A percentile compares a stretch with the other conserved stretches of the same genome.
phyloP scores from a whole-genome alignment of 1,140 invertebrate species.

The Magallana gigas region DNA sequence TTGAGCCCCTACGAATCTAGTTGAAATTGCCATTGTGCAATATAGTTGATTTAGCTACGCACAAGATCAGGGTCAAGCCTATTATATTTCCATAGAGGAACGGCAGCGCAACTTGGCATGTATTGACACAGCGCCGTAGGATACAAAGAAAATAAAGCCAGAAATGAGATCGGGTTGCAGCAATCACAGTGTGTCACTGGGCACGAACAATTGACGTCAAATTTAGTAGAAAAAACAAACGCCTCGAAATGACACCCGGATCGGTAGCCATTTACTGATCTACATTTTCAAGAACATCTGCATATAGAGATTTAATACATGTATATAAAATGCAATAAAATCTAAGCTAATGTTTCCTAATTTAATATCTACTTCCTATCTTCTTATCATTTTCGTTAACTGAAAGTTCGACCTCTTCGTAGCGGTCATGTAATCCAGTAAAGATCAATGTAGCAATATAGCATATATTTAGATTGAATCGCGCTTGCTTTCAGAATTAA shows the following conservation, averaged over 20 bases:
- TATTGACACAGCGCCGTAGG: constrained; percentile 32
- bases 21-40: constrained; percentile 32
- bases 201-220: constrained; percentile 44
- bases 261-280: constrained; percentile 29
- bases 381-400: not conserved
- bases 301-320: not conserved
- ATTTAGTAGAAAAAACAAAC: constrained; percentile 47
- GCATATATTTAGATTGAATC: not conserved
- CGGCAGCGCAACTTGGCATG: constrained; percentile 35
- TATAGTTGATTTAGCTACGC: constrained; percentile 16
- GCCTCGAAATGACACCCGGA: constrained; percentile 49
- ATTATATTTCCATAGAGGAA: constrained; percentile 41
- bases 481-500: not conserved
- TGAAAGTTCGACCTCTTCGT: not conserved
- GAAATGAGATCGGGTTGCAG: constrained; percentile 31
- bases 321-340: not conserved
- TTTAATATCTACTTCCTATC: not conserved
- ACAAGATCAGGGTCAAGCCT: constrained; percentile 41
- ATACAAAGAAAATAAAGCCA: constrained; percentile 37
- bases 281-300: constrained; percentile 37
- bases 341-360: not conserved
- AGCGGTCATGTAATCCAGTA: not conserved
- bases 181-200: constrained; percentile 43
- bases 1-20: constrained; percentile 20
- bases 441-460: not conserved